Percentiles rank a stretch among this genome's conserved stretches.
phyloP scores from a whole-genome alignment of 2,113 vertebrate species.

The Istiophorus platypterus region DNA sequence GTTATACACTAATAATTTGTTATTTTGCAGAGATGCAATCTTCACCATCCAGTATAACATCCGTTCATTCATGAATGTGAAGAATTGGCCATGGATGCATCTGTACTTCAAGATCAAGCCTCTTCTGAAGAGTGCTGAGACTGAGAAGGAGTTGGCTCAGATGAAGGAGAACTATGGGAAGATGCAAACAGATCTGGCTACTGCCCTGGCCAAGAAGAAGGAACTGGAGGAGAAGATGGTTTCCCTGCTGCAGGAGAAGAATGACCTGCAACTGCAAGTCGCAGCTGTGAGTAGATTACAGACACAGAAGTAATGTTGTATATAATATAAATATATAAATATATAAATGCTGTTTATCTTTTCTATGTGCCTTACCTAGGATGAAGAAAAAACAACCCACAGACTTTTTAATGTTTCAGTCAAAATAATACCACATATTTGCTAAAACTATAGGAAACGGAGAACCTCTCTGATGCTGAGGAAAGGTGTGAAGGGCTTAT shows the following conservation, averaged over 20 bases:
- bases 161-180: conserved; percentile 89
- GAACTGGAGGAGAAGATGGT: conserved; percentile 86
- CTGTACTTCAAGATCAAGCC: conserved; percentile 85
- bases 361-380: no score
- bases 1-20: not conserved
- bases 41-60: conserved; percentile 91
- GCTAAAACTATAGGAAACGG: conserved; percentile 63
- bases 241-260: conserved; percentile 82
- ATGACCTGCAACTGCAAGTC: conserved; percentile 83
- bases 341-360: no score
- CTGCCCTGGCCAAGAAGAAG: conserved; percentile 84
- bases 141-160: conserved; percentile 81
- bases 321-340: no score
- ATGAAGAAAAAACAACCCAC: no score
- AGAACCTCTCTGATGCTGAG: conserved; percentile 74
- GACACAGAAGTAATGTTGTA: no score
- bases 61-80: conserved; percentile 86
- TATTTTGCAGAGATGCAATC: conserved; percentile 84
- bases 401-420: no score
- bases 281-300: conserved; percentile 70
- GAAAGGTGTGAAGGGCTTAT: conserved; percentile 77
- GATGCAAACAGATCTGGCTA: conserved; percentile 86
- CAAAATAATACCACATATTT: no score
- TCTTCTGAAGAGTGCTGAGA: conserved; percentile 86
- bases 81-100: conserved; percentile 85